phyloP scores from a whole-genome alignment of 2,797 vertebrate genomes.

The Apodemus agrarius region DNA sequence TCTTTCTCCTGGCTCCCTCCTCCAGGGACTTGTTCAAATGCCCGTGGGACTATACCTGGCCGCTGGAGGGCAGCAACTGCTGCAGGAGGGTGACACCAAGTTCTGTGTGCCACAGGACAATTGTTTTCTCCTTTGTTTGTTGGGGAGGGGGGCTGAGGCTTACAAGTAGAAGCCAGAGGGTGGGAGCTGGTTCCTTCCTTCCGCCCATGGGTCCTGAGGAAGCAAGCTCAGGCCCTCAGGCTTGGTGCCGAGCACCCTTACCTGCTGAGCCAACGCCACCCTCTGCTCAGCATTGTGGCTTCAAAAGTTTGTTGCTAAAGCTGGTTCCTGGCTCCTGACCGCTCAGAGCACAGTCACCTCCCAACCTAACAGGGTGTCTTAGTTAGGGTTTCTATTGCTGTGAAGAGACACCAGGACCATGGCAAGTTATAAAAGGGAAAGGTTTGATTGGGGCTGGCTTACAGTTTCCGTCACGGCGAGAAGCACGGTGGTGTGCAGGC shows the following conservation, averaged over 20 bases:
- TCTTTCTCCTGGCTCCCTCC: not conserved
- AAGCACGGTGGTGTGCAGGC: too few relatives aligned
- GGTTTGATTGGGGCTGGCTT: too few relatives aligned
- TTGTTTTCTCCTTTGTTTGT: too few relatives aligned
- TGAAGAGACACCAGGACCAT: not conserved
- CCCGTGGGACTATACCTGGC: not conserved
- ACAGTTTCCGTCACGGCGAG: too few relatives aligned
- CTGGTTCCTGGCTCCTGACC: not conserved
- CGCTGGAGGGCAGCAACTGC: not conserved
- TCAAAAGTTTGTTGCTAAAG: not conserved
- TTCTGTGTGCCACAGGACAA: not conserved
- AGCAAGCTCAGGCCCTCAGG: not conserved
- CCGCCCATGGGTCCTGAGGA: not conserved
- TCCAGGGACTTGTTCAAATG: not conserved
- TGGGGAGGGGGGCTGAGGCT: not conserved
- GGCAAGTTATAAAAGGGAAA: too few relatives aligned
- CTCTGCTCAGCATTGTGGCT: not conserved
- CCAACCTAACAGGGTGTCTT: not conserved
- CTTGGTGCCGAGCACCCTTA: not conserved
- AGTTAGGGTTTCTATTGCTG: not conserved
- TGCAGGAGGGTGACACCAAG: not conserved
- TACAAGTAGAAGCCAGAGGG: not conserved
- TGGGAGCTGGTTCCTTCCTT: not conserved
- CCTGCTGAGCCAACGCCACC: not conserved
- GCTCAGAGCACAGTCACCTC: not conserved